Percentiles rank a stretch among this genome's conserved stretches.
Conservation (phyloP, 2,797 vertebrate genomes). For the Podarcis lilfordi region DNA sequence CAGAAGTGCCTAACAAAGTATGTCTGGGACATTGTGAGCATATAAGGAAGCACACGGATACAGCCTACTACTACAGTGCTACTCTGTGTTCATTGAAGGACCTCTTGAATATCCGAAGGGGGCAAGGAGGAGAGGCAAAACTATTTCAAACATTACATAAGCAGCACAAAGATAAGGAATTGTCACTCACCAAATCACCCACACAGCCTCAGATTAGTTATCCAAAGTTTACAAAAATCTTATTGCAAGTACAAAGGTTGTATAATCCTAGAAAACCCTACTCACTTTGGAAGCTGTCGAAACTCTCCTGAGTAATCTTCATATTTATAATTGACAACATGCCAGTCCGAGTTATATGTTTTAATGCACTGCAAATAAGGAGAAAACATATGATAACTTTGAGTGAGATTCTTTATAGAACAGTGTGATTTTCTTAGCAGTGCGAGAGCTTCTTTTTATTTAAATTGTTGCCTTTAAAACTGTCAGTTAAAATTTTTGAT, state of each 20-base stretch:
- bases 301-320: conserved; percentile 98
- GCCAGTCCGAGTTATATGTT: conserved; percentile 98
- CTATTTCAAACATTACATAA: background rate
- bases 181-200: background rate
- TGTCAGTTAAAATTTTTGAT: background rate
- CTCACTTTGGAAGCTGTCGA: conserved; percentile 95
- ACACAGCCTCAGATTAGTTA: background rate
- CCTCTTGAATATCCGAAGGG: background rate
- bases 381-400: conserved; percentile 36
- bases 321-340: conserved; percentile 94
- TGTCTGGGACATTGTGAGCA: background rate
- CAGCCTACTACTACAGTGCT: background rate
- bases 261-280: conserved; percentile 24
- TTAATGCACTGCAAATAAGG: conserved; percentile 88
- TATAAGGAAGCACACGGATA: background rate
- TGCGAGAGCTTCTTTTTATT: background rate
- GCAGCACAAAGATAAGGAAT: background rate
- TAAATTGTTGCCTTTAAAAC: background rate
- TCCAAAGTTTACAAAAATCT: background rate
- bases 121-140: background rate
- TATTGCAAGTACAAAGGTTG: background rate
- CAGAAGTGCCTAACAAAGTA: background rate
- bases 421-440: background rate
- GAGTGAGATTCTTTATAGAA: conserved; percentile 4
- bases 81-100: background rate